Evolutionary conservation across 2,797 vertebrate species (phyloP).

Genomic region (Danio jaintianensis): DNA sequence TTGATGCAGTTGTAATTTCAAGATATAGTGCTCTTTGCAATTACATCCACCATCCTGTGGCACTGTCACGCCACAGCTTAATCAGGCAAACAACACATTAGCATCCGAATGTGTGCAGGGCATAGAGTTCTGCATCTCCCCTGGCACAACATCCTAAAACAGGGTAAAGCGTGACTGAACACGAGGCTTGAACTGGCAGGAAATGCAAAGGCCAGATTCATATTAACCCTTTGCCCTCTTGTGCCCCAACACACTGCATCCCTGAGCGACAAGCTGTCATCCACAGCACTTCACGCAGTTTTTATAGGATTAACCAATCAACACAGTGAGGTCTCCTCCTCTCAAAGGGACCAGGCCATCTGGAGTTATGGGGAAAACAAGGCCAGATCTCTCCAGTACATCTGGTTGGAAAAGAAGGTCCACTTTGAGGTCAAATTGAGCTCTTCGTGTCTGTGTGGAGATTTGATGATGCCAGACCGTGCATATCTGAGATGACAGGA

Average conservation of each 20-base stretch:
- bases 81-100: slow-evolving; percentile 39
- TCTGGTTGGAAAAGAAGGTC: slow-evolving; percentile 60
- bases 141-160: neutral
- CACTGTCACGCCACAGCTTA: slow-evolving; percentile 50
- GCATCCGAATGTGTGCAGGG: slow-evolving; percentile 21
- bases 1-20: slow-evolving; percentile 26
- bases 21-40: slow-evolving; percentile 55
- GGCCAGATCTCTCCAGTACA: slow-evolving; percentile 61
- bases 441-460: neutral
- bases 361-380: slow-evolving; percentile 52
- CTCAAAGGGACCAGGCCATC: slow-evolving; percentile 62
- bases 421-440: slow-evolving; percentile 38
- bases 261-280: slow-evolving; percentile 47
- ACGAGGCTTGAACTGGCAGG: slow-evolving; percentile 6
- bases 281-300: slow-evolving; percentile 36
- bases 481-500: slow-evolving; percentile 3
- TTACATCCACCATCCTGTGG: slow-evolving; percentile 57
- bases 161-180: neutral
- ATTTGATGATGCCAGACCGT: slow-evolving; percentile 19
- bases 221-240: slow-evolving; percentile 48
- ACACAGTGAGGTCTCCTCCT: slow-evolving; percentile 50
- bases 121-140: neutral
- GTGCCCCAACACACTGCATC: slow-evolving; percentile 18
- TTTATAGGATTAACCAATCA: slow-evolving; percentile 53
- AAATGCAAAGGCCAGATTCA: slow-evolving; percentile 34